These are phyloP conservation scores for Diplodus puntazzo DNA, from an alignment of 2,797 vertebrate species.

Conservation along the genomic window DNA sequence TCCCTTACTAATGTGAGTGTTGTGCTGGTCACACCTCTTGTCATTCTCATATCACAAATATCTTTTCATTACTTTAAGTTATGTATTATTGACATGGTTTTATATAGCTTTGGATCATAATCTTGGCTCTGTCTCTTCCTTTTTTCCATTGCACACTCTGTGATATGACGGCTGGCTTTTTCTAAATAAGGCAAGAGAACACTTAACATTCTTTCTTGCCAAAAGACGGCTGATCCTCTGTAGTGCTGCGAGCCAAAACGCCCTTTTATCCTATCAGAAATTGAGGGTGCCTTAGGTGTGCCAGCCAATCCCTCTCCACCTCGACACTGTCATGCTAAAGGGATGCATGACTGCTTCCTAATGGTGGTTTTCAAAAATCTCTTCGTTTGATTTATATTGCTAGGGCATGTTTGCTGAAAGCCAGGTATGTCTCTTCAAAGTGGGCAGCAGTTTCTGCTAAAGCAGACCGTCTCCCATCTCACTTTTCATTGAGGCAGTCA, in stretches of 20 bases:
- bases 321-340: slow-evolving; percentile 73
- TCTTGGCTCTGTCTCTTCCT: slow-evolving; percentile 52
- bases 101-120: slow-evolving; percentile 56
- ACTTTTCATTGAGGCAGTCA: slow-evolving; percentile 47
- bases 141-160: slow-evolving; percentile 45
- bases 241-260: slow-evolving; percentile 66
- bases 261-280: slow-evolving; percentile 69
- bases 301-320: slow-evolving; percentile 68
- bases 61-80: slow-evolving; percentile 56
- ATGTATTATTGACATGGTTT: slow-evolving; percentile 69
- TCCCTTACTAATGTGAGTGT: slow-evolving; percentile 40
- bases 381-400: slow-evolving; percentile 75
- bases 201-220: slow-evolving; percentile 76
- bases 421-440: slow-evolving; percentile 74
- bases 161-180: slow-evolving; percentile 65
- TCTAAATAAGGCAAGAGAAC: slow-evolving; percentile 78
- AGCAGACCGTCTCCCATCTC: slow-evolving; percentile 53
- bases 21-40: slow-evolving; percentile 31
- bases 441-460: slow-evolving; percentile 50
- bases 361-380: slow-evolving; percentile 79
- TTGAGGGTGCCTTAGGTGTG: slow-evolving; percentile 59
- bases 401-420: slow-evolving; percentile 75
- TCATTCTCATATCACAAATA: slow-evolving; percentile 63
- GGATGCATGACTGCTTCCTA: slow-evolving; percentile 80
- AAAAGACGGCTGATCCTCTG: slow-evolving; percentile 63